Conservation (phyloP, 2,797 vertebrate genomes). For the Chrysocyon brachyurus region DNA sequence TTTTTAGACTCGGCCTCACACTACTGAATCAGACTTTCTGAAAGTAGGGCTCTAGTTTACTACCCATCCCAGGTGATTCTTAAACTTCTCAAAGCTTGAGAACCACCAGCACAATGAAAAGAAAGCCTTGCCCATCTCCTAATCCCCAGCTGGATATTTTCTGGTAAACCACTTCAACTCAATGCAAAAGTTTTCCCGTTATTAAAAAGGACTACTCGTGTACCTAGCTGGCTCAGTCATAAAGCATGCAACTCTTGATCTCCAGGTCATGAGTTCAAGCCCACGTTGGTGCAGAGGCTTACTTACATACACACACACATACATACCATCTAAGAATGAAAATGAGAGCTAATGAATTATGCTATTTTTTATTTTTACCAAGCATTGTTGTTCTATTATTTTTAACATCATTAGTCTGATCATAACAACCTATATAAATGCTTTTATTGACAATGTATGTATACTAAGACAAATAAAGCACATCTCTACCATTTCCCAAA, state of each 20-base stretch:
- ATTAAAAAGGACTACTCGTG: constrained; percentile 9
- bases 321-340: not conserved
- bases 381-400: not conserved
- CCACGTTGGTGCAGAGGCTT: not conserved
- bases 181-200: not conserved
- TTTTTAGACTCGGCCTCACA: not conserved
- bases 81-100: not conserved
- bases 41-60: not conserved
- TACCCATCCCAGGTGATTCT: constrained; percentile 14
- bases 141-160: not conserved
- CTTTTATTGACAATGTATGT: not conserved
- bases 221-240: not conserved
- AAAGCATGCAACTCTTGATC: not conserved
- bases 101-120: not conserved
- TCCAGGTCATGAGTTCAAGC: not conserved
- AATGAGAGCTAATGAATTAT: not conserved
- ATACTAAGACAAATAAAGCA: constrained; percentile 48
- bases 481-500: not conserved
- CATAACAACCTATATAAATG: constrained; percentile 20
- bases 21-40: not conserved
- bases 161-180: constrained; percentile 28
- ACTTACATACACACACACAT: not conserved
- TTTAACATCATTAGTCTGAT: constrained; percentile 34
- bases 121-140: not conserved
- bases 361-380: constrained; percentile 5